Evolutionary conservation across 2,797 vertebrate genomes (phyloP), one percentile per base, ranked within the genome.

Genomic region (Rhadinocentrus ornatus): DNA sequence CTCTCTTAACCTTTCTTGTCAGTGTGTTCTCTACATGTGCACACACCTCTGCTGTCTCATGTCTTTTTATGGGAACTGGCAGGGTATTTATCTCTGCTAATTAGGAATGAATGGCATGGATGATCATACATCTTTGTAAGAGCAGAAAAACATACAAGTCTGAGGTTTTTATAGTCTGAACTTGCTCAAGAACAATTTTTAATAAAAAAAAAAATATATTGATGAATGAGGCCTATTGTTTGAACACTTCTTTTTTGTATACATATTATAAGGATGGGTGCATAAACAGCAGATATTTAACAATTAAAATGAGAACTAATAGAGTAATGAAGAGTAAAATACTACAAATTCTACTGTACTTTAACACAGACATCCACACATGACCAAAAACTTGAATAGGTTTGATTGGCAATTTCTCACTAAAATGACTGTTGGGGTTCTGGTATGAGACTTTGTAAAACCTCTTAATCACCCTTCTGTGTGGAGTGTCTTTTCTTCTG

Each of bases 401-500:
- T 41, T 52, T 65, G 31, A 31, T 73, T 73, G 66, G 44, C 41
- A 24, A 65, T 71, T 77, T 58, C 31, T 77, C 41, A 32, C 41
- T 55, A 46, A 41, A 31, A 72, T 4, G 48, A 66, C 77, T 52
- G 56, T 22, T 50, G 27, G 35, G 13, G 24, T 16, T 26, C 46
- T 37, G 62, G 41, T n/a, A 32, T 35, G 32, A 58, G 22, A 12
- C 56, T 58, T 44, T 41, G 24, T 26, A 10, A 41, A 69, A 77
- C 83, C 73, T 75, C 20, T 82, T 87, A 44, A 90, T 89, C 77
- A 77, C 62, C 52, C 68, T 67, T 44, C 72, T 84, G 57, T 52
- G 74, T 78, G 56, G 75, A 86, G 71, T 66, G 77, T 64, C 53
- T 80, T 86, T 73, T 58, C 77, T 83, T 62, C 65, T 73, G 50